Evolutionary conservation across 2,113 vertebrate genomes (phyloP), one percentile per base, ranked within the genome.

Genomic region (Connochaetes taurinus): DNA sequence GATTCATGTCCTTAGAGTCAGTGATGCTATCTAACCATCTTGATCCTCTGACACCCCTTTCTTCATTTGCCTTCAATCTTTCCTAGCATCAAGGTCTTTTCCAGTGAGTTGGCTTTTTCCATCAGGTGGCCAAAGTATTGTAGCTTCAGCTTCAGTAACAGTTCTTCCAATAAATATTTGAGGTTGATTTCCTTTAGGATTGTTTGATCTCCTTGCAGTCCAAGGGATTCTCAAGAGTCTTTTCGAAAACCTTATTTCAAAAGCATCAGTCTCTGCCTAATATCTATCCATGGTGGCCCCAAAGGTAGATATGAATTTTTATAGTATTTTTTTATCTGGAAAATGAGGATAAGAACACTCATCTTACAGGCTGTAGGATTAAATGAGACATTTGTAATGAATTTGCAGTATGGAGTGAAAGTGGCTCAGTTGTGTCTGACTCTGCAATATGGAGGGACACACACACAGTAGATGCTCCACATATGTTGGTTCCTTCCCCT

Each of bases 391-490:
- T 50, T 45, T 71, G 33, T 10, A 57, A 29, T 40, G 23, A 0
- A 21, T 29, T 31, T 71, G 19, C 15, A 14, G 33, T 5, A 71
- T 23, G 19, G n/a, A 40, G n/a, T 40, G n/a, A 40, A 71, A 71
- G n/a, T 71, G 2, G 1, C n/a, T 71, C 10, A 23, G 67, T 40
- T 23, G 19, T 40, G 10, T 40, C n/a, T 40, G 67, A 71, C n/a
- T 40, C 19, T 71, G n/a, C n/a, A 71, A 13, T 71, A 23, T 23
- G 14, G 21, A 52, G 14, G 29, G 15, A 45, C 7, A 53, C 31
- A 47, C 16, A 17, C 12, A 29, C 9, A 17, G 17, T 3, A 36
- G 5, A 2, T 43, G 5, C 16, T 90, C 76, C 31, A 0, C 43
- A 11, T 60, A n/a, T 17, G 29, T 2, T 27, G 27, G 1, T 81